Percentiles rank a stretch among this genome's conserved stretches.
Conservation (phyloP, 2,113 vertebrate species). For the Chunga burmeisteri region DNA sequence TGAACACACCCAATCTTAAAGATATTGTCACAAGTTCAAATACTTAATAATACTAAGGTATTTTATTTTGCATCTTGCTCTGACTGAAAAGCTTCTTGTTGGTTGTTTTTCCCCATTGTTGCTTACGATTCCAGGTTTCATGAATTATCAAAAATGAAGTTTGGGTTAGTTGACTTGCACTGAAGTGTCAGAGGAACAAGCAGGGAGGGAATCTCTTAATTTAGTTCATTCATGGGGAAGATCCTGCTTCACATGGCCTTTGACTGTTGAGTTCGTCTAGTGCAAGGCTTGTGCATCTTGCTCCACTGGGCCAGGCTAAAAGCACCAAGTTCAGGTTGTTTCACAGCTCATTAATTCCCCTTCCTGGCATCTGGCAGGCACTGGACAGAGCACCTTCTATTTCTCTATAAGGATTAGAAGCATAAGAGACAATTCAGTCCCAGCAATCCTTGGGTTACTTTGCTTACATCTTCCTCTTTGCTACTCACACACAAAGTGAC, state of each 20-base stretch:
- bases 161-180: not conserved
- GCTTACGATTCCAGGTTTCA: not conserved
- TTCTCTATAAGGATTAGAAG: not conserved
- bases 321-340: not conserved
- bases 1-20: not conserved
- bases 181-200: not conserved
- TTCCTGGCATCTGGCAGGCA: not conserved
- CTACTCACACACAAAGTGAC: not conserved
- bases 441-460: not conserved
- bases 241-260: not conserved
- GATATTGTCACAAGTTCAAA: not conserved
- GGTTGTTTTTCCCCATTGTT: not conserved
- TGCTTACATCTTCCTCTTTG: not conserved
- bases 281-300: not conserved
- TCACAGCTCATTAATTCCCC: not conserved
- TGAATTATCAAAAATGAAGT: not conserved
- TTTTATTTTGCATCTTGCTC: not conserved
- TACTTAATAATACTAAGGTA: not conserved
- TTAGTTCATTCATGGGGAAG: not conserved
- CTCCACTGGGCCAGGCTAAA: not conserved
- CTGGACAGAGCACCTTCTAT: not conserved
- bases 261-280: not conserved
- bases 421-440: not conserved
- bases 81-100: not conserved
- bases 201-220: not conserved